Conservation (phyloP, 2,888 invertebrate genomes). For the Frankliniella intonsa region DNA sequence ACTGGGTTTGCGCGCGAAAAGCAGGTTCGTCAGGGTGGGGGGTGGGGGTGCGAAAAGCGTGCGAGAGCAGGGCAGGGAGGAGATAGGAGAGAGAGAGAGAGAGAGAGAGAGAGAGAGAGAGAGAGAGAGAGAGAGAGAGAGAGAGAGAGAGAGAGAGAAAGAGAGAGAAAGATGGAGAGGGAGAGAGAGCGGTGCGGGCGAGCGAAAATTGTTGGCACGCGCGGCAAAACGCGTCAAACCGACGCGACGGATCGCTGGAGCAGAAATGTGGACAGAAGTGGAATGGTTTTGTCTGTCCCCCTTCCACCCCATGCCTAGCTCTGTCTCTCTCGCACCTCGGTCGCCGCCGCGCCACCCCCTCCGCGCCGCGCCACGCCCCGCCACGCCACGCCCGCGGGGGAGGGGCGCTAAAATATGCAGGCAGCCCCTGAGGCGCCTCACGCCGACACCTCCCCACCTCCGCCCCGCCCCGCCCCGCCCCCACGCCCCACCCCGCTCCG, state of each 20-base stretch:
- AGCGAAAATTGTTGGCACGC: background rate
- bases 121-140: background rate
- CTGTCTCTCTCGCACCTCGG: background rate
- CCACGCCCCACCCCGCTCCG: no score
- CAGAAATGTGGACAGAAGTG: constrained; percentile 3
- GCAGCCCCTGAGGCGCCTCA: background rate
- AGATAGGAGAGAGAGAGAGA: background rate
- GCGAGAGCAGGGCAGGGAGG: no score
- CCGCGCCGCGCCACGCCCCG: background rate
- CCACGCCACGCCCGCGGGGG: background rate
- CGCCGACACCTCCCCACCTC: background rate
- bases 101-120: constrained; percentile 23
- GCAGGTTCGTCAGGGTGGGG: no score
- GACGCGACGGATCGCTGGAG: constrained; percentile 11
- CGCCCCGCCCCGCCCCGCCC: background rate
- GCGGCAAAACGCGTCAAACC: background rate
- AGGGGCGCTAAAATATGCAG: background rate
- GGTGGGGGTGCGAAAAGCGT: no score
- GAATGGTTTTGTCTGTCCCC: constrained; percentile 6
- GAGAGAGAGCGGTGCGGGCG: background rate
- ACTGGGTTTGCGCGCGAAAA: no score
- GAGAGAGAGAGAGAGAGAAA: background rate
- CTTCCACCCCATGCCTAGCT: background rate
- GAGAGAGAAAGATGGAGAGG: constrained; percentile 20
- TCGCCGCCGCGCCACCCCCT: background rate